Base-by-base conservation (phyloP, 2,888 invertebrate genomes). In the Bombylius discolor region DNA sequence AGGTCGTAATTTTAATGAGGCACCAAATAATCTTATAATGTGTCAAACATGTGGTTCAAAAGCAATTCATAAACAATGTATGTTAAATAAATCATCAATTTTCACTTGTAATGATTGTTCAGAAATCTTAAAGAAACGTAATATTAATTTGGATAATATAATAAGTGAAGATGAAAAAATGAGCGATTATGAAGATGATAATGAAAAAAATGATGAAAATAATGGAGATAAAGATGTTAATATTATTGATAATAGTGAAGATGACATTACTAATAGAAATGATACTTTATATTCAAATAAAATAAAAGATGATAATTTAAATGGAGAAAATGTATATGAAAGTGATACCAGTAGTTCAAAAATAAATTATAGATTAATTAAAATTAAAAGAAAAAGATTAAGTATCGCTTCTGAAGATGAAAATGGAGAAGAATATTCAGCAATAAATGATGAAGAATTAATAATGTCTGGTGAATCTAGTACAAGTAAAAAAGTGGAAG, bases 1-100 rank as follows among this genome's bases (percentile, higher is more conserved):
- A 53, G 85, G 84, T 8, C 73, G 81, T 39, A 67, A 69, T 1
- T 70, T 76, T 13, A 14, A 45, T 0, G 33, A 52, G 6, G 13
- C 45, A 3, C 31, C 9, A 31, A n/a, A 49, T 34, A 36, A 62
- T 1, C 58, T 72, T 5, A 1, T 63, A 3, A 62, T 62, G 14
- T 72, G 71, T 56, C 51, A 32, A 7, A 56, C 60, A 0, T 73
- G 73, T 59, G 72, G 72, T 5, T 67, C 70, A 42, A 58, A 60
- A 36, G 61, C 58, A 11, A 57, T 60, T 34, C 64, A 64, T 47
- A 55, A 53, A n/a, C 49, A 31, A 13, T 65, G 65, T 49, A 50
- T 52, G 14, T 14, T 42, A 39, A 12, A 31, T 9, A 4, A 44
- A 39, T 33, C 36, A 11, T 31, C 45, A n/a, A 56, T 14, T 31